Evolutionary conservation across 2,113 vertebrate genomes (phyloP), one percentile per base, ranked within the genome.

Genomic region (Gorsachius goisagi): DNA sequence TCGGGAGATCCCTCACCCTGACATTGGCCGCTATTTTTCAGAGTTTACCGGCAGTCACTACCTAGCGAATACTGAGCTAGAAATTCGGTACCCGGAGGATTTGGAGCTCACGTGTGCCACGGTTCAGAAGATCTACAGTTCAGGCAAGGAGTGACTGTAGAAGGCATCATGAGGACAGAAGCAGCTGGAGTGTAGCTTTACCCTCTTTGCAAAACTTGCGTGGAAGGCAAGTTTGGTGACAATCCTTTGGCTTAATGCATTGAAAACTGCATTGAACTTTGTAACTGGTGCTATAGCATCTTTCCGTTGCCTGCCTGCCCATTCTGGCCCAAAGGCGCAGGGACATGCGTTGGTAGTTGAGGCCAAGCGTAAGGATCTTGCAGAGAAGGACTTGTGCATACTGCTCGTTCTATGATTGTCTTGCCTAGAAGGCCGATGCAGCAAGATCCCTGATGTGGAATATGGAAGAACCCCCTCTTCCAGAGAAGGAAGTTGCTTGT

Each of bases 21-120:
- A 99, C 80, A 98, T 99, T 2, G 99, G 99, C 8, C 99, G 99
- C 89, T 99, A 99, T 84, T 99, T 99, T 94, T 98, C 98, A 0
- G 99, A 99, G 97, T 99, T 99, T 59, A 97, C 98, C 0, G 98
- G 98, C 88, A 92, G 97, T 2, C 98, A 99, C 98, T 99, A 99
- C 81, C 73, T 99, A 68, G 98, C 99, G 45, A 99, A 99, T 3
- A 98, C 99, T 1, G 99, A 99, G 96, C 98, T 99, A 28, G 98
- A 98, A 83, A 94, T 98, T 0, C 99, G 99, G 5, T 99, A 99
- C 94, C 99, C 99, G 0, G 99, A 99, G 93, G 99, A 99, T 91
- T 33, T 97, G 95, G 96, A 93, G 59, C 98, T 98, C 77, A 99
- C 99, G 3, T 94, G 98, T 83, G 96, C 97, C 47, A 97, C 98